phyloP scores from a whole-genome alignment of 30 jellyfish, hydroid and myxozoan genomes.

The Turritopsis dohrnii region DNA sequence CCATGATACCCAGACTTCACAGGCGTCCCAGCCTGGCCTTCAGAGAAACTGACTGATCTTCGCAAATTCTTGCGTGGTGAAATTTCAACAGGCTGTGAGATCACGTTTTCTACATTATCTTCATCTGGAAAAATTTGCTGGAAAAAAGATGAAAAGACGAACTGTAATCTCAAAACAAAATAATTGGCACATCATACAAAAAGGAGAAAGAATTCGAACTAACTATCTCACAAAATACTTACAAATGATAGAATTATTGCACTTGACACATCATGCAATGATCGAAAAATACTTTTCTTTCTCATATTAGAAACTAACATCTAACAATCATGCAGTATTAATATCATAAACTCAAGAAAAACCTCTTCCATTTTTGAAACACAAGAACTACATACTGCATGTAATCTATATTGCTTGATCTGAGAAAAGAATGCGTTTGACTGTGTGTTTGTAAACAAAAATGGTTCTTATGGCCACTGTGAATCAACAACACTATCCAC shows the following conservation, averaged over 20 bases:
- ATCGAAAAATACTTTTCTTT: not conserved
- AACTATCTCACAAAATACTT: no score
- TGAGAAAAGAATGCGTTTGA: not conserved
- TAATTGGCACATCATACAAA: no score
- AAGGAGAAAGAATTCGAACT: no score
- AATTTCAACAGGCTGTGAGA: not conserved
- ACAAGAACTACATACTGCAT: not conserved
- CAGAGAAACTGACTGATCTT: conserved; percentile 86
- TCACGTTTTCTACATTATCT: not conserved
- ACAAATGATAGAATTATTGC: conserved; percentile 5
- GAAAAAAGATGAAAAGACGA: no score
- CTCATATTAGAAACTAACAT: conserved; percentile 2
- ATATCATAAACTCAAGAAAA: not conserved
- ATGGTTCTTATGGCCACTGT: not conserved
- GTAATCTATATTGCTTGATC: not conserved
- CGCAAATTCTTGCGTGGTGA: conserved; percentile 49
- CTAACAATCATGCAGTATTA: not conserved
- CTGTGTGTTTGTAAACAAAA: not conserved
- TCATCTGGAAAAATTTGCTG: not conserved
- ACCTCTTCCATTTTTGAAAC: not conserved
- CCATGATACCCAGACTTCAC: conserved; percentile 84
- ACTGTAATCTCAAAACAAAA: no score
- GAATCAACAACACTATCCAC: no score
- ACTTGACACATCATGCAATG: conserved; percentile 10
- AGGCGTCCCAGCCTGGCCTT: conserved; percentile 54